Percentiles rank a stretch among this genome's conserved stretches.
Evolutionary conservation across 2,797 vertebrate species (phyloP).

Genomic region (Muscicapa comitata): DNA sequence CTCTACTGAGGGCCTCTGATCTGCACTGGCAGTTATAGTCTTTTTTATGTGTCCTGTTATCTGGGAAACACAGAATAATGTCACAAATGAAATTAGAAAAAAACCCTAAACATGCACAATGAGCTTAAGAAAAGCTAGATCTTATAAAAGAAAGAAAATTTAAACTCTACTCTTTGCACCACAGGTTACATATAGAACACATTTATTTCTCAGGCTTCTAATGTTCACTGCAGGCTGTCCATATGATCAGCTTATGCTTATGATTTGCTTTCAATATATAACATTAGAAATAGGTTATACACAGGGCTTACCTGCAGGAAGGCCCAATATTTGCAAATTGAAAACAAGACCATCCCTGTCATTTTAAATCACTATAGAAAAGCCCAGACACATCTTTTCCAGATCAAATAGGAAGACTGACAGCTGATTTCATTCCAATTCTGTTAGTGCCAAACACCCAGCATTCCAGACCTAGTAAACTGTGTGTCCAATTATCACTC

Average conservation of each 20-base stretch:
- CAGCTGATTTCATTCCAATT: not conserved
- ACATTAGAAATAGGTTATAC: not conserved
- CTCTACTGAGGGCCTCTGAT: not conserved
- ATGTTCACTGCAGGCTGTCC: not conserved
- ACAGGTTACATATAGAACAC: not conserved
- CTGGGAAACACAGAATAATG: not conserved
- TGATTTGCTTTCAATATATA: not conserved
- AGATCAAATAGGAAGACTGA: not conserved
- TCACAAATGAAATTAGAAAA: not conserved
- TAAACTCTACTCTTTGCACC: not conserved
- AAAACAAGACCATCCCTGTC: not conserved
- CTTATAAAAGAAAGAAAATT: not conserved
- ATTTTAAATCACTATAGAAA: not conserved
- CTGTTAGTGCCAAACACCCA: not conserved
- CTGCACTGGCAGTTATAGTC: accelerated
- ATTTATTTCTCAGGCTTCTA: not conserved
- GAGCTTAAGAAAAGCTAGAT: not conserved
- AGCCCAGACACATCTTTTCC: not conserved
- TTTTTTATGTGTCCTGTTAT: not conserved
- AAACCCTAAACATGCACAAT: not conserved
- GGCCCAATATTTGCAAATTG: not conserved
- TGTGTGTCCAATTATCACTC: not conserved
- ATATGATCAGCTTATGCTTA: not conserved
- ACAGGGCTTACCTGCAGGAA: not conserved
- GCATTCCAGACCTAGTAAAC: not conserved